Conservation (phyloP, 2,888 invertebrate genomes). For the Arctia plantaginis region DNA sequence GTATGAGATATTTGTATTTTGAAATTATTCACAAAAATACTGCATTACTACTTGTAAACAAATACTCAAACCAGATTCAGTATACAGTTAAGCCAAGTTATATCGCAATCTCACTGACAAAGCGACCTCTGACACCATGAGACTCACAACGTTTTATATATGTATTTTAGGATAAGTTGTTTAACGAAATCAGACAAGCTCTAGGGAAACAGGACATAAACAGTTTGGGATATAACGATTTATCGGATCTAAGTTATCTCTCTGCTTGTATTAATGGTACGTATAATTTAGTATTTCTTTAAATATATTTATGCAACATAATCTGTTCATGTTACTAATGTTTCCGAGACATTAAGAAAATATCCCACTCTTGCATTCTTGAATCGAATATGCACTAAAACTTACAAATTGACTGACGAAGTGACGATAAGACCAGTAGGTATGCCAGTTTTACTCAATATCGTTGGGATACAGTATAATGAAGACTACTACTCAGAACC, state of each 20-base stretch:
- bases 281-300: constrained; percentile 10
- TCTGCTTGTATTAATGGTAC: constrained; percentile 70
- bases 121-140: background rate
- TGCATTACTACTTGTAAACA: too few species aligned
- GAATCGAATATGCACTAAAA: constrained; percentile 65
- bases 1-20: too few species aligned
- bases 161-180: constrained; percentile 68
- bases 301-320: background rate
- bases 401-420: constrained; percentile 64
- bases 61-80: background rate
- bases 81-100: background rate
- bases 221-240: constrained; percentile 72
- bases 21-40: too few species aligned
- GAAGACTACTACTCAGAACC: constrained; percentile 67
- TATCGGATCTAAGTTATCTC: constrained; percentile 70
- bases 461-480: constrained; percentile 68
- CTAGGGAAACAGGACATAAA: constrained; percentile 59
- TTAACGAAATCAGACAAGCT: constrained; percentile 65
- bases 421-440: constrained; percentile 66
- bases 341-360: constrained; percentile 73
- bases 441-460: constrained; percentile 69
- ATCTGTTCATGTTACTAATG: background rate
- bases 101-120: background rate
- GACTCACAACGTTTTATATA: background rate
- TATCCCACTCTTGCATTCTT: constrained; percentile 66